phyloP scores from a whole-genome alignment of 53 echinoderm and acorn worm genomes.

The Paracentrotus lividus region DNA sequence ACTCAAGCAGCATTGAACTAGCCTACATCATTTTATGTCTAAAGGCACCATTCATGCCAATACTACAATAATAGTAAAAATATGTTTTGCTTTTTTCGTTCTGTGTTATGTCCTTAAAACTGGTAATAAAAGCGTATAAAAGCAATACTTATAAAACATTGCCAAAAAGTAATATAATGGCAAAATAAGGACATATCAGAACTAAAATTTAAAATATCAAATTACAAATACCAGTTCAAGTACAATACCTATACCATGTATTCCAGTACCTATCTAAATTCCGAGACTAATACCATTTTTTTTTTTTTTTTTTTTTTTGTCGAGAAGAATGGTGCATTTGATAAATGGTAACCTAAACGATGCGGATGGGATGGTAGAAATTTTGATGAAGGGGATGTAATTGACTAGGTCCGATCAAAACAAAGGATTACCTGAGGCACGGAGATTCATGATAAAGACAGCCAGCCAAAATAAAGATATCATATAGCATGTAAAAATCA shows the following conservation, averaged over 20 bases:
- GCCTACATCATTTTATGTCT: too few relatives aligned
- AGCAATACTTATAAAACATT: too few relatives aligned
- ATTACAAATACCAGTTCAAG: neutral
- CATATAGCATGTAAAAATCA: constrained; percentile 13
- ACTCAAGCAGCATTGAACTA: too few relatives aligned
- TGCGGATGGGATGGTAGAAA: constrained; percentile 17
- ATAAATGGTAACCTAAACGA: neutral
- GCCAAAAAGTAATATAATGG: too few relatives aligned
- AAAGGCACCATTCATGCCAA: too few relatives aligned
- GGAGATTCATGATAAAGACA: neutral
- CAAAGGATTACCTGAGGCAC: constrained; percentile 43
- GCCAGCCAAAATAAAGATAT: neutral
- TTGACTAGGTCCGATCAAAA: constrained; percentile 17
- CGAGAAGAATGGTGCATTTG: neutral
- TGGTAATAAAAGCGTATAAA: too few relatives aligned
- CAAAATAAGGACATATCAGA: too few relatives aligned
- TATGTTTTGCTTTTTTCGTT: too few relatives aligned
- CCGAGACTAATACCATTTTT: neutral
- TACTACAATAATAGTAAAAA: too few relatives aligned
- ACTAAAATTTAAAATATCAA: too few relatives aligned
- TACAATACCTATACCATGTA: neutral
- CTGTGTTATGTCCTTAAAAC: too few relatives aligned
- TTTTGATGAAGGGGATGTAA: neutral
- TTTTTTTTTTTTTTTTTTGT: too few relatives aligned
- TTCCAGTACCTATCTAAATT: neutral